Conservation (phyloP, 1,140 invertebrate genomes). For the Rhagoletis pomonella region DNA sequence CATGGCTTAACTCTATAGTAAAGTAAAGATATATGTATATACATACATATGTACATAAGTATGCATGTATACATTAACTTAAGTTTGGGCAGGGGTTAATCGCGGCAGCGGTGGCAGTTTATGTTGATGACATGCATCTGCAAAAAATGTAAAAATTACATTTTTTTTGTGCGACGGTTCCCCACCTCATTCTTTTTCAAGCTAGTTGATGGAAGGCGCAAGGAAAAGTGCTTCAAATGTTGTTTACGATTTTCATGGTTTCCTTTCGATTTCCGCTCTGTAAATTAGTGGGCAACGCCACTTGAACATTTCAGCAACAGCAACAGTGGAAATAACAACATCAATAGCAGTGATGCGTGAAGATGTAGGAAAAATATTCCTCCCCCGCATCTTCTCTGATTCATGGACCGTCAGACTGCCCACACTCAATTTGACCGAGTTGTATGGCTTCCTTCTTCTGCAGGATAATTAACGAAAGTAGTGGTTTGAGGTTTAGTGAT, state of each 20-base stretch:
- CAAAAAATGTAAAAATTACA: background rate
- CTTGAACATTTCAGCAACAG: slow-evolving; percentile 1
- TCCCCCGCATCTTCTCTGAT: background rate
- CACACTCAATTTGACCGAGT: background rate
- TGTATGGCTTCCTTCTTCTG: background rate
- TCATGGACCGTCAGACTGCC: background rate
- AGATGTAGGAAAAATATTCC: background rate
- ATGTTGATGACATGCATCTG: background rate
- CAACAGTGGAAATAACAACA: background rate
- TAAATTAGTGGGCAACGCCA: slow-evolving; percentile 5
- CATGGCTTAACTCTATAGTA: too few species aligned
- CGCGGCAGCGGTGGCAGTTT: background rate
- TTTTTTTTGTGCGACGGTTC: background rate
- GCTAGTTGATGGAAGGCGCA: background rate
- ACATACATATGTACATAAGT: too few species aligned
- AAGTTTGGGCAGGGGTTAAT: background rate
- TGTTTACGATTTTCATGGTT: slow-evolving; percentile 73
- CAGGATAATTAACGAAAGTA: background rate
- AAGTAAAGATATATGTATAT: too few species aligned
- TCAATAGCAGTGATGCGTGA: background rate
- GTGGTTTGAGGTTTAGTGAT: background rate
- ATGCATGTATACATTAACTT: background rate
- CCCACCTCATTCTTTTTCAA: background rate
- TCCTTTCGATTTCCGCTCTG: slow-evolving; percentile 68
- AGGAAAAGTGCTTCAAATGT: slow-evolving; percentile 51